Base-by-base conservation (phyloP, 2,888 invertebrate species). In the Andrena haemorrhoa region DNA sequence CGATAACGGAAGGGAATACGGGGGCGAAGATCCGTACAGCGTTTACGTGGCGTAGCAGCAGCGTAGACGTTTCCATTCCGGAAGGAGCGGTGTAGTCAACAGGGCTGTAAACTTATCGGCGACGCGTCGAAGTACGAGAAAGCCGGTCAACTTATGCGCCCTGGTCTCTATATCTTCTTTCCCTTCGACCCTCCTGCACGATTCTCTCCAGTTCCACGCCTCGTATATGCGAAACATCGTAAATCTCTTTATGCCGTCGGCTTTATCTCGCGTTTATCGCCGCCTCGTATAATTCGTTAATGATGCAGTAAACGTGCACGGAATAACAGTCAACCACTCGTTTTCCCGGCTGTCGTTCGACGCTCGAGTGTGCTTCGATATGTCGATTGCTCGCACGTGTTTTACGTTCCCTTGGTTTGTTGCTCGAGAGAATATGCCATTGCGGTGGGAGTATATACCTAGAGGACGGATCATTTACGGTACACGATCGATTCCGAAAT, bases 231-330 rank as follows among this genome's bases (percentile, higher is more conserved):
- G 63, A 51, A 41, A 47, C 78, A 74, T 88, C 90, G 85, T 92
- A 92, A 92, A 92, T 92, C 90, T 91, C 88, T 88, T 90, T 90
- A 89, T 88, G 89, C 81, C 86, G 51, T 73, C 73, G 69, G 75
- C 84, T 92, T 91, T 90, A 92, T 92, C 90, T 89, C 89, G 79
- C 81, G 88, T 90, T 92, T 90, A 90, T 88, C 89, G 90, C 88
- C 86, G 89, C 86, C 89, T 91, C 92, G 90, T 93, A 88, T 85
- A 91, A 91, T 90, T 90, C 89, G 89, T 91, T 91, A 91, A 93
- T 92, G 91, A 92, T 88, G 91, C 89, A 87, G 86, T 92, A 90
- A 92, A 92, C 79, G 87, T 31, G 65, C 41, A 74, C 76, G 81
- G 78, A 72, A 79, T 86, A 88, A 86, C 79, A 41, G 75, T 66